Base-by-base conservation (phyloP, 1,140 invertebrate genomes). In the Trichonephila clavata region DNA sequence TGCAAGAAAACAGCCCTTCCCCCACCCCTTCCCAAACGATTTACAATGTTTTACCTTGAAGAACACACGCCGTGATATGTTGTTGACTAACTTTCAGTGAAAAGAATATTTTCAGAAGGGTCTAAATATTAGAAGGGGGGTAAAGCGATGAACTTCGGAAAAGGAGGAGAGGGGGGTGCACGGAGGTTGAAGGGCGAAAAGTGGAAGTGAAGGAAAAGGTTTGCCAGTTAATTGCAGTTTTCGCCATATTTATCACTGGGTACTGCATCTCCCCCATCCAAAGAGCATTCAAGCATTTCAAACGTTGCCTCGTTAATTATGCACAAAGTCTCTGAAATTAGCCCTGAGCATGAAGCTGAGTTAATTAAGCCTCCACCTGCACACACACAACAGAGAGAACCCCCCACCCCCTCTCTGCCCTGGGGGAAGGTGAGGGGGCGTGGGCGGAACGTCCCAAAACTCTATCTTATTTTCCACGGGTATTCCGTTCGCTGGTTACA, bases 281-380 rank as follows among this genome's bases (percentile, higher is more conserved):
- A 86, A 94, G 87, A 89, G 71, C 86, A 94, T 94, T 94, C 71
- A 84, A 94, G 93, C 87, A 94, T 94, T 94, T 59, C 93, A 83
- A 89, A 90, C 86, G 71, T 80, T 86, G 59, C 10, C 86, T 90
- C 93, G 93, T 94, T 94, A 94, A 94, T 94, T 94, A 94, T 94
- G 93, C 93, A 94, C 86, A 89, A 94, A 94, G 89, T 86, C 84
- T 91, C 84, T 61, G 93, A 91, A 94, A 94, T 94, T 94, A 91
- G 93, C 89, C 93, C 83, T 91, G 93, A 89, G 89, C 89, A 91
- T 94, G 93, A 92, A 91, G 89, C 89, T 68, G 88, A 94, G 93
- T 94, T 94, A 94, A 94, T 94, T 94, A 94, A 94, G 93, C 93
- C 87, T 81, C 84, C 92, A 93, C 92, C 92, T 93, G 92, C 65